Evolutionary conservation across 2,113 vertebrate genomes (phyloP), one percentile per base, ranked within the genome.

Genomic region (Morone saxatilis): DNA sequence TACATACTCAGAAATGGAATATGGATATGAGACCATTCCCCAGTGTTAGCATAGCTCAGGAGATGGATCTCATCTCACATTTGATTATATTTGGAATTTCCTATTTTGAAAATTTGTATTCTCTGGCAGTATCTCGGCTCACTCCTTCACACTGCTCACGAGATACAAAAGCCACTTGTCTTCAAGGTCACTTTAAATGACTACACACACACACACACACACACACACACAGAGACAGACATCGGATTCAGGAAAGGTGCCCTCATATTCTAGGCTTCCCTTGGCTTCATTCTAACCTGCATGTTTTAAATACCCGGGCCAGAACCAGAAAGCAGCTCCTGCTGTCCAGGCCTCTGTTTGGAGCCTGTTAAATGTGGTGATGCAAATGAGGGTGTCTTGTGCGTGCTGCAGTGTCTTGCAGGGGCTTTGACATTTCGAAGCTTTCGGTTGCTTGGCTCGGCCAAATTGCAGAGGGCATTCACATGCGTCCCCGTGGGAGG

Each of bases 341-440:
- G 16, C 38, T 62, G 43, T 71, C 16, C 40, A 31, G 83, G 36
- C 82, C 57, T 76, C 56, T 67, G 47, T 62, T 47, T 78, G 68
- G 36, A 22, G 68, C 36, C 57, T 73, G 47, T 67, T 43, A 59
- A 56, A 31, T 54, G 68, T 43, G 60, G 7, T 5, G 7, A 83
- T 83, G 80, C 48, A 81, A 80, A 91, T 72, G 57, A 76, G 48
- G 8, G 25, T 2, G 65, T 68, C 62, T 70, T 66, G 68, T 70
- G 68, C 60, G 20, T 43, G 38, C 77, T 78, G 56, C 70, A 25
- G 61, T 80, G 75, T 78, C 63, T 74, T 66, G 78, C 48, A 36
- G 66, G 47, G 61, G 66, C 66, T 78, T 66, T 92, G 92, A 92
- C 89, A 91, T 94, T 93, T 91, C 6, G 6, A 72, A 81, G 73